Evolutionary conservation across 2,113 vertebrate genomes (phyloP).

Genomic region (Pimephales promelas): DNA sequence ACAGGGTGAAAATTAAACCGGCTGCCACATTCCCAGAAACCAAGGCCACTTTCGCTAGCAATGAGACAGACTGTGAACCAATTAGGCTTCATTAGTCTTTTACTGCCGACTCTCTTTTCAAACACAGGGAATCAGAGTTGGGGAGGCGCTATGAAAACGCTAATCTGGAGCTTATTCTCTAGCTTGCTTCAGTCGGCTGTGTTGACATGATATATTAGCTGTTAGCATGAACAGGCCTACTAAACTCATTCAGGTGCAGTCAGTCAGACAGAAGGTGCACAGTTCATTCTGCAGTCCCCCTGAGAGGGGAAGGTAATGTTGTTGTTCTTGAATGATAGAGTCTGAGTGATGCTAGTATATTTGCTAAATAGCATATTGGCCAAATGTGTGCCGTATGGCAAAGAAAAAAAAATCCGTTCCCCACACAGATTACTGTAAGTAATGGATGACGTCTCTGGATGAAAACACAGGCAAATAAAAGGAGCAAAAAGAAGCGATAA

Average conservation of each 20-base stretch:
- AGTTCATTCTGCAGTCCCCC: background rate
- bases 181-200: background rate
- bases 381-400: no score
- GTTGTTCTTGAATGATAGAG: no score
- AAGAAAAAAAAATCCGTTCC: no score
- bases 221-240: background rate
- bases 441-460: no score
- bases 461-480: no score
- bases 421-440: no score
- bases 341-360: no score
- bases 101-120: conserved; percentile 27
- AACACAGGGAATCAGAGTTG: conserved; percentile 16
- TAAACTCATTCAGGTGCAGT: conserved; percentile 16
- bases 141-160: background rate
- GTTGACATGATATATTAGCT: background rate
- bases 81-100: conserved; percentile 60
- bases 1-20: conserved; percentile 60
- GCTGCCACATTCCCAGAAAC: conserved; percentile 56
- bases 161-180: background rate
- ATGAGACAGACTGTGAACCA: conserved; percentile 52
- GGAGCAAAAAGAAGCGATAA: no score
- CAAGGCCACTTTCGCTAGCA: conserved; percentile 50
- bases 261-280: background rate
- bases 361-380: no score
- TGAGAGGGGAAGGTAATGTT: background rate